Percentiles rank a stretch among this genome's conserved stretches.
These are phyloP conservation scores for Colletes gigas DNA, from an alignment of 1,140 invertebrate species.

Conservation along the genomic window DNA sequence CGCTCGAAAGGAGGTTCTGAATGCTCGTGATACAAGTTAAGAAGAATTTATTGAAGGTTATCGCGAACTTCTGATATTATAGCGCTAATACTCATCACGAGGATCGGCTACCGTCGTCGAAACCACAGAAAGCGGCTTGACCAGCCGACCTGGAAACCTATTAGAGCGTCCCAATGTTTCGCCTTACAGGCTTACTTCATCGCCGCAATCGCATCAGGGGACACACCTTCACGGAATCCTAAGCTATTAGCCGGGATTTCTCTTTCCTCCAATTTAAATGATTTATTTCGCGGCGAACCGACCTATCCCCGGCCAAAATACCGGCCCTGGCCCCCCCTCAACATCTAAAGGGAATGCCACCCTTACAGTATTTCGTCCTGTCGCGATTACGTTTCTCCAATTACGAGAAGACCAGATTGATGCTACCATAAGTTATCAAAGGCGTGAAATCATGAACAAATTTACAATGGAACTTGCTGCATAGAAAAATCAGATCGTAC, in stretches of 20 bases:
- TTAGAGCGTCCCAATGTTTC: slow-evolving; percentile 63
- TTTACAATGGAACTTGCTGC: no score
- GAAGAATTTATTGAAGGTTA: slow-evolving; percentile 43
- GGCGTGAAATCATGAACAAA: no score
- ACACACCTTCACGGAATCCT: slow-evolving; percentile 40
- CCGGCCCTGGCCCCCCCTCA: slow-evolving; percentile 17
- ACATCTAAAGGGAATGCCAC: slow-evolving; percentile 23
- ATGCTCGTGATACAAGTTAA: slow-evolving; percentile 26
- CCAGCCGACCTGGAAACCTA: slow-evolving; percentile 60
- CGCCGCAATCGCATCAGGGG: slow-evolving; percentile 65
- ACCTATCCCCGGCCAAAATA: slow-evolving; percentile 45
- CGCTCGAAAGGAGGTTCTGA: background rate
- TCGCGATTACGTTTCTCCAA: background rate
- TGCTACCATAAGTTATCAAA: background rate
- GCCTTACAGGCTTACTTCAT: slow-evolving; percentile 67
- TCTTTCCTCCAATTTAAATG: slow-evolving; percentile 67
- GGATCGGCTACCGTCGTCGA: slow-evolving; percentile 29
- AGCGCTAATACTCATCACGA: slow-evolving; percentile 35
- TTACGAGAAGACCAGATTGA: background rate
- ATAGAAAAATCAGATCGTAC: no score
- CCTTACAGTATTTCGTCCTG: background rate
- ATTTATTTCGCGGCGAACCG: slow-evolving; percentile 58
- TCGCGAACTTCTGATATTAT: slow-evolving; percentile 39
- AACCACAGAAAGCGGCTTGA: slow-evolving; percentile 54
- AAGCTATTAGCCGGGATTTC: slow-evolving; percentile 63